Base-by-base conservation (phyloP, 2,888 invertebrate genomes). In the Cremastobaeus sp. region DNA sequence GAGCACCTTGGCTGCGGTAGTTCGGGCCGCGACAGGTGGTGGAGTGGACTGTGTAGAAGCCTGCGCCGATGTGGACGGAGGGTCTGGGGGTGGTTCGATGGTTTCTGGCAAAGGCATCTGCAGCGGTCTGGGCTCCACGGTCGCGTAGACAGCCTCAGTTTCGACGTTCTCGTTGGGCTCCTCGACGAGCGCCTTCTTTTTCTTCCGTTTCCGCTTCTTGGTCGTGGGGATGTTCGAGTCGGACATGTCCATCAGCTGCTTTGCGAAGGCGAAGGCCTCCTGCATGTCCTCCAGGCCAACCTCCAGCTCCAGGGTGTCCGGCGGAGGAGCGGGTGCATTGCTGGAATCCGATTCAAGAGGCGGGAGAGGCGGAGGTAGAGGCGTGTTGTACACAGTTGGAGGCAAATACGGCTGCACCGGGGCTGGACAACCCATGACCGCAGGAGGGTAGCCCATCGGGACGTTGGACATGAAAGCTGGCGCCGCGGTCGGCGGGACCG, bases 251-350 rank as follows among this genome's bases (percentile, higher is more conserved):
- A 86, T 84, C 5, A 84, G 62, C 35, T 84, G 79, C 12, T 85
- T 81, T 0, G 87, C 87, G 37, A 87, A 87, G 39, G 84, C 83
- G 81, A 87, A 82, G 1, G 87, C 86, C 37, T 85, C 83, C 18
- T 85, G 84, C 84, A 87, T 83, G 18, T 87, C 87, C 28, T 80
- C 81, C 1, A 85, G 71, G 9, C 82, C 84, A 15, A 83, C 83
- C 1, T 83, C 82, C 39, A 82, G 77, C 30, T 79, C 50, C 17
- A 41, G 70, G 0, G 54, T 47, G 1, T 47, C 54, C 37, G 77
- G 68, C 11, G 65, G 17, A 0, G 62, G 32, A 4, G 65, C 15
- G 3, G 48, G 28, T 48, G 32, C 37, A 0, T 65, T 8, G 2
- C 5, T 21, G 6, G 21, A 1, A n/a, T 15, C 5, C 9, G 21